Conservation (phyloP, 2,797 vertebrate genomes). For the Notolabrus celidotus region DNA sequence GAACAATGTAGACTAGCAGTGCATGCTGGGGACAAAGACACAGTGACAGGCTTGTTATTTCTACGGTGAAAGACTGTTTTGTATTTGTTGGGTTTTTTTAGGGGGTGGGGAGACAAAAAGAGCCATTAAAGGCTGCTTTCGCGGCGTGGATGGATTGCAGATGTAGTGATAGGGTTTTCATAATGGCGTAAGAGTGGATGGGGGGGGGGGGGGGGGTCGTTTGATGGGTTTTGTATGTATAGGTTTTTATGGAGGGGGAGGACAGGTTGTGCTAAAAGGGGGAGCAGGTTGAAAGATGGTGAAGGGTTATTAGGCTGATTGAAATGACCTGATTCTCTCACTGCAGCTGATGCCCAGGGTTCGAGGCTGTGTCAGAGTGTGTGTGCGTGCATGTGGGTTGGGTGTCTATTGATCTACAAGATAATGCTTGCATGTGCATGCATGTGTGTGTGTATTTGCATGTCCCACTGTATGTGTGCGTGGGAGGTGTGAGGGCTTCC, state of each 20-base stretch:
- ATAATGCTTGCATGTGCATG: slow-evolving; percentile 27
- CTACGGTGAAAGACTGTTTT: slow-evolving; percentile 48
- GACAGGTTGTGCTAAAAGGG: slow-evolving; percentile 64
- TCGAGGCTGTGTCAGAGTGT: slow-evolving; percentile 15
- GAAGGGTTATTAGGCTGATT: slow-evolving; percentile 80
- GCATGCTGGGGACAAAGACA: slow-evolving; percentile 39
- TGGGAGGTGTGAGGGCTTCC: slow-evolving; percentile 73
- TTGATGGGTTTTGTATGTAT: slow-evolving; percentile 51
- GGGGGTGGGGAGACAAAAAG: slow-evolving; percentile 31
- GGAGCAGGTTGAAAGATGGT: slow-evolving; percentile 75
- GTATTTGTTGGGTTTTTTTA: slow-evolving; percentile 45
- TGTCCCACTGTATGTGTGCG: slow-evolving; percentile 50
- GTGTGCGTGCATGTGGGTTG: slow-evolving; percentile 13
- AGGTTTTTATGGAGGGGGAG: slow-evolving; percentile 67
- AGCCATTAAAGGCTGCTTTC: slow-evolving; percentile 63
- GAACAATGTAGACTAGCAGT: slow-evolving; percentile 61
- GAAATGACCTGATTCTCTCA: slow-evolving; percentile 76
- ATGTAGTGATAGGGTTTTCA: slow-evolving; percentile 67
- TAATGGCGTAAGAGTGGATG: slow-evolving; percentile 43
- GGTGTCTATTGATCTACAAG: slow-evolving; percentile 21
- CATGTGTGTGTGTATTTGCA: slow-evolving; percentile 57
- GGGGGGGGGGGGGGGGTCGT: slow-evolving; percentile 41
- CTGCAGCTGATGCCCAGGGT: slow-evolving; percentile 74
- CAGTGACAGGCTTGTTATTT: slow-evolving; percentile 64
- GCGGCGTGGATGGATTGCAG: slow-evolving; percentile 65